Evolutionary conservation across 2,888 invertebrate genomes (phyloP).

Genomic region (Pherbina coryleti): DNA sequence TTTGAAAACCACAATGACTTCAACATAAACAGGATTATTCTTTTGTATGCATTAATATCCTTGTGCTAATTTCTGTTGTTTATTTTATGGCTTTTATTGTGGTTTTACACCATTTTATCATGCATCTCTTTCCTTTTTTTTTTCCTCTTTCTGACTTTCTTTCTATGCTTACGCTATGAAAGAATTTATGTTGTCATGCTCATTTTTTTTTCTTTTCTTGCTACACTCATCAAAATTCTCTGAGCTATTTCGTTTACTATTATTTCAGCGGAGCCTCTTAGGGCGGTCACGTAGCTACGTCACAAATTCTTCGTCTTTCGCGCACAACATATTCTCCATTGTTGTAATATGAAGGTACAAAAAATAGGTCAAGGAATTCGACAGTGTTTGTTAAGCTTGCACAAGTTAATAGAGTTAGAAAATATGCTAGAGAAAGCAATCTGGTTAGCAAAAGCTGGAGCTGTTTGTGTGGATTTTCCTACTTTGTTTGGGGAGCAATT

Average conservation of each 20-base stretch:
- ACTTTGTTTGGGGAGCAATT: neutral
- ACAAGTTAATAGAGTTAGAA: neutral
- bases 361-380: conserved; percentile 31
- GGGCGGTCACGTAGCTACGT: too few relatives aligned
- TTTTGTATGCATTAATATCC: too few relatives aligned
- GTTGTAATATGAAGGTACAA: neutral
- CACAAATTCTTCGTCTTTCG: neutral
- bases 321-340: neutral
- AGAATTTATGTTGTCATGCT: too few relatives aligned
- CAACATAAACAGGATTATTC: too few relatives aligned
- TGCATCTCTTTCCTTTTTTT: neutral
- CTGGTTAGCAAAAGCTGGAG: neutral
- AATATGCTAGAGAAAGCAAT: neutral
- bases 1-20: too few relatives aligned
- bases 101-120: too few relatives aligned
- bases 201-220: too few relatives aligned
- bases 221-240: neutral
- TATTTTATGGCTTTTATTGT: too few relatives aligned
- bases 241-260: too few relatives aligned
- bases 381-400: neutral
- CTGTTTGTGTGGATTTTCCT: neutral
- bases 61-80: too few relatives aligned
- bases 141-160: neutral
- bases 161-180: too few relatives aligned
- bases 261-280: too few relatives aligned